Evolutionary conservation across 1,140 invertebrate genomes (phyloP).

Genomic region (Mizuhopecten yessoensis): DNA sequence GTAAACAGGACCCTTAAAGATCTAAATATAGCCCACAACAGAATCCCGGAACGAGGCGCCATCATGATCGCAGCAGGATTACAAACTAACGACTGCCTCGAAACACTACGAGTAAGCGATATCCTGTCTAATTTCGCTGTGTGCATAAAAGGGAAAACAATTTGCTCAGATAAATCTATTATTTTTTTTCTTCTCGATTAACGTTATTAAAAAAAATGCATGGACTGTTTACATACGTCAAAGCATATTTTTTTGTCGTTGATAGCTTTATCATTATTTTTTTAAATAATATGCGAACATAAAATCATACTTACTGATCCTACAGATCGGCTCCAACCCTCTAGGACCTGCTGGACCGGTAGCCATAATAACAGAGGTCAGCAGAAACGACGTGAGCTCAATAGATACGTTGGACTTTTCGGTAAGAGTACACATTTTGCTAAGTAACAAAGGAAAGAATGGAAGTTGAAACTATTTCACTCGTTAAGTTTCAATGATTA

Average conservation of each 20-base stretch:
- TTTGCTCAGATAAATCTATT: no score
- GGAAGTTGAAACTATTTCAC: no score
- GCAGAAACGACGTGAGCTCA: conserved; percentile 73
- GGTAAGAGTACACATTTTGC: conserved; percentile 58
- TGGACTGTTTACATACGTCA: no score
- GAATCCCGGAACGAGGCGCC: conserved; percentile 72
- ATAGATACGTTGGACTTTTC: conserved; percentile 71
- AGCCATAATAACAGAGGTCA: conserved; percentile 69
- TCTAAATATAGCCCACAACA: conserved; percentile 77
- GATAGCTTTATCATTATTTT: no score
- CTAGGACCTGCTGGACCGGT: conserved; percentile 71
- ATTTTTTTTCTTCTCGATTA: no score
- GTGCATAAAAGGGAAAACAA: no score
- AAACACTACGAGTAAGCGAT: conserved; percentile 70
- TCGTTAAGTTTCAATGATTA: no score
- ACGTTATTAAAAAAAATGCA: no score
- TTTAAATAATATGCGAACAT: no score
- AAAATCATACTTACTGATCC: not conserved
- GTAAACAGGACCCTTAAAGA: conserved; percentile 75
- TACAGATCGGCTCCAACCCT: conserved; percentile 75
- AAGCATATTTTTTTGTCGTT: no score
- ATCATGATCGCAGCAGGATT: conserved; percentile 73
- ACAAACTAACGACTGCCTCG: conserved; percentile 73
- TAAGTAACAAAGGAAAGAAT: no score
- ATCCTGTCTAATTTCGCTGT: no score